Conservation (phyloP, 2,113 vertebrate genomes). For the Symphodus melops region DNA sequence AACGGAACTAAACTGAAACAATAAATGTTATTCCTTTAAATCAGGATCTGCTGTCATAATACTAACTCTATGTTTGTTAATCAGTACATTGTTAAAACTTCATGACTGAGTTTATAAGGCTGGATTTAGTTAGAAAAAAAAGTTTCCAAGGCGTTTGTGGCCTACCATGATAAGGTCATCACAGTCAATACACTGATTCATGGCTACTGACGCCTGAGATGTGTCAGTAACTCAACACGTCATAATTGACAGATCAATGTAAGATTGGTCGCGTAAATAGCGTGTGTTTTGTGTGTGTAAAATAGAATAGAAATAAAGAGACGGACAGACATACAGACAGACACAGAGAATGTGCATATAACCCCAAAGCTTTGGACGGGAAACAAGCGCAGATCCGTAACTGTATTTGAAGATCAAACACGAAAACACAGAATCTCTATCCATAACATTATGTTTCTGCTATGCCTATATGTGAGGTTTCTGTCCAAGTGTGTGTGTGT, state of each 20-base stretch:
- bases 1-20: too few species aligned
- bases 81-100: too few species aligned
- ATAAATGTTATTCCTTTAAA: too few species aligned
- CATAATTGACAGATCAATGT: constrained; percentile 3
- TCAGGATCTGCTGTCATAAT: too few species aligned
- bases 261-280: not conserved
- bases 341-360: not conserved
- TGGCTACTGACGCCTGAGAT: constrained; percentile 9
- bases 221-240: constrained; percentile 3
- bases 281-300: constrained; percentile 17
- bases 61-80: too few species aligned
- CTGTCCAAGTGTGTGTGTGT: not conserved
- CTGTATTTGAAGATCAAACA: constrained; percentile 68
- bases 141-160: too few species aligned
- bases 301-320: not conserved
- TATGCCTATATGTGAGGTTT: too few species aligned
- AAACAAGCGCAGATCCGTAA: constrained; percentile 62
- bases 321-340: too few species aligned
- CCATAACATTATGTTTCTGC: too few species aligned
- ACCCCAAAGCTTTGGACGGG: constrained; percentile 36
- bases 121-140: too few species aligned
- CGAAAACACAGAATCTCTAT: constrained; percentile 47
- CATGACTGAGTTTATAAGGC: too few species aligned
- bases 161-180: too few species aligned
- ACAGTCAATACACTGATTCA: not conserved